A percentile compares a stretch with the other conserved stretches of the same genome.
Evolutionary conservation across 2,888 invertebrate genomes (phyloP).

Genomic region (Ormyrus thymus): DNA sequence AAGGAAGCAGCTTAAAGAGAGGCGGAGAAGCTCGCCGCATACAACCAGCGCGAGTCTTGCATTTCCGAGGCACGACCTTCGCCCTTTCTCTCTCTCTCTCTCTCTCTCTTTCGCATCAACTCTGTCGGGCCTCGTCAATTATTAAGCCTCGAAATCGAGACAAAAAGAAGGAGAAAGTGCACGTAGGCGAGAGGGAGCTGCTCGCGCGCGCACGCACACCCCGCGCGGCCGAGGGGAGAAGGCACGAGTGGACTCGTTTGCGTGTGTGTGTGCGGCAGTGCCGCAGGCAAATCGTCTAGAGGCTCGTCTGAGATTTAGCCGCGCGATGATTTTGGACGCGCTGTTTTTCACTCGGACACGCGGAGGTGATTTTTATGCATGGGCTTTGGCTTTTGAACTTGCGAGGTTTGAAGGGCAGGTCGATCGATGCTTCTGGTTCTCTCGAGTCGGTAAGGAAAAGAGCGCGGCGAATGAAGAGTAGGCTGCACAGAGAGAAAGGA

Average conservation of each 20-base stretch:
- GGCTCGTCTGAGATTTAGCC: constrained; percentile 56
- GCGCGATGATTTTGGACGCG: neutral
- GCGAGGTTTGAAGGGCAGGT: too few relatives aligned
- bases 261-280: neutral
- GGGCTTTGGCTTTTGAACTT: too few relatives aligned
- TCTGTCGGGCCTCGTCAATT: neutral
- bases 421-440: too few relatives aligned
- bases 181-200: neutral
- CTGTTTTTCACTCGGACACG: too few relatives aligned
- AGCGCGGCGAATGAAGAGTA: too few relatives aligned
- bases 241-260: too few relatives aligned
- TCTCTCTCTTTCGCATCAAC: neutral
- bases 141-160: too few relatives aligned
- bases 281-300: constrained; percentile 13
- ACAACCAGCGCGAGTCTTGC: neutral
- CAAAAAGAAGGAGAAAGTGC: neutral
- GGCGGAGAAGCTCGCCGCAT: neutral
- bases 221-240: neutral
- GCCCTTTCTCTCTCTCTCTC: neutral
- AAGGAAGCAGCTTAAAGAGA: too few relatives aligned
- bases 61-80: constrained; percentile 27
- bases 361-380: too few relatives aligned
- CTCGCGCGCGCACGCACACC: neutral
- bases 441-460: too few relatives aligned
- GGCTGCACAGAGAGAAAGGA: too few relatives aligned